Evolutionary conservation across 2,888 invertebrate genomes (phyloP).

Genomic region (Xanthorhoe designata): DNA sequence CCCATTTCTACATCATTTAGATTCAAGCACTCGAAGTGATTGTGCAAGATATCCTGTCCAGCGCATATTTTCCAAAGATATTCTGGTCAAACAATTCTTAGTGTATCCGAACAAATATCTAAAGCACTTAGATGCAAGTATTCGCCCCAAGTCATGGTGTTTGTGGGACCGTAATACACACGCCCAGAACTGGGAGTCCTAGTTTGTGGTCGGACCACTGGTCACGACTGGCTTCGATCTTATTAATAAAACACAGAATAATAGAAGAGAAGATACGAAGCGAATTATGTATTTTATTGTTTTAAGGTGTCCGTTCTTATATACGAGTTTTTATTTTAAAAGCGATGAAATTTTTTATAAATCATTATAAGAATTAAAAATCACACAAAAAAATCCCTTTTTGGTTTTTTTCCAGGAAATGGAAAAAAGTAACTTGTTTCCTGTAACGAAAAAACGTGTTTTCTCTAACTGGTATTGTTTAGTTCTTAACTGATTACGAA

Average conservation of each 20-base stretch:
- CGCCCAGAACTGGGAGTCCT: constrained; percentile 23
- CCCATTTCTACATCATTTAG: neutral
- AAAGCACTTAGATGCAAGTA: constrained; percentile 24
- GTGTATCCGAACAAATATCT: constrained; percentile 22
- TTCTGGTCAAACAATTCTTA: constrained; percentile 16
- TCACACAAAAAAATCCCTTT: too few species aligned
- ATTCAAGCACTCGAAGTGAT: neutral
- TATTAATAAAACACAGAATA: constrained; percentile 20
- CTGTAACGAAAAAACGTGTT: too few species aligned
- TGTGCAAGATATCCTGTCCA: neutral
- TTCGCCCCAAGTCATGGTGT: constrained; percentile 30
- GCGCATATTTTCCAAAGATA: constrained; percentile 14
- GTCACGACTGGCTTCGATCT: constrained; percentile 31
- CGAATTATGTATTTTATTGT: neutral
- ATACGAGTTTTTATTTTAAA: too few species aligned
- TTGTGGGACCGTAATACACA: constrained; percentile 30
- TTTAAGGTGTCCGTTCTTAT: too few species aligned
- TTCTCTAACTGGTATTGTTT: too few species aligned
- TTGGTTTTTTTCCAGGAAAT: too few species aligned
- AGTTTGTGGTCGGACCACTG: constrained; percentile 29
- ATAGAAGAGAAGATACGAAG: constrained; percentile 1
- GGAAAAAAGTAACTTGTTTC: too few species aligned
- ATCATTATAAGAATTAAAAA: too few species aligned
- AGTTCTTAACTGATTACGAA: too few species aligned
- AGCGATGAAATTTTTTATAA: too few species aligned